phyloP scores from a whole-genome alignment of 2,113 vertebrate species.

The Sphaerodactylus townsendi region DNA sequence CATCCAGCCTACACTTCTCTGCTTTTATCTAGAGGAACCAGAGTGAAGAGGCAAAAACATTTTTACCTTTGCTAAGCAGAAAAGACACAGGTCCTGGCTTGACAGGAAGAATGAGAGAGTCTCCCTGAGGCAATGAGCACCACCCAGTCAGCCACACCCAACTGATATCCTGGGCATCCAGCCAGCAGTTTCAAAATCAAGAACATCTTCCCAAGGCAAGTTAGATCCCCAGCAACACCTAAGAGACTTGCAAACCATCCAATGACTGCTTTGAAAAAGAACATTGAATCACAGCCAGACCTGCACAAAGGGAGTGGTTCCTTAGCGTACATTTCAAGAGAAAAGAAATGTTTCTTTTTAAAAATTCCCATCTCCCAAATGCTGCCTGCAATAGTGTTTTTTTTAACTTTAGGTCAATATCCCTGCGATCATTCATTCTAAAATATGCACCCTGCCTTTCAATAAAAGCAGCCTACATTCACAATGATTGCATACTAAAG shows the following conservation, averaged over 20 bases:
- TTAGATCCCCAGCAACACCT: not conserved
- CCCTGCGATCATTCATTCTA: not conserved
- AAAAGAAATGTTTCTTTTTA: not conserved
- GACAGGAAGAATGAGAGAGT: constrained; percentile 31
- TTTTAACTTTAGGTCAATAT: not conserved
- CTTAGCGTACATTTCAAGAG: not conserved
- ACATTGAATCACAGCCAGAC: not conserved
- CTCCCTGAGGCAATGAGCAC: constrained; percentile 15
- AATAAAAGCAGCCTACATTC: not conserved
- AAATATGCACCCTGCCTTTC: not conserved
- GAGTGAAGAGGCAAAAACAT: constrained; percentile 8
- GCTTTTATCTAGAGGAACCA: not conserved
- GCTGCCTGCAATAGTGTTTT: not conserved
- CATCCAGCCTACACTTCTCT: too few relatives aligned
- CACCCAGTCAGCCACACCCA: constrained; percentile 13
- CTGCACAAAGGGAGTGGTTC: not conserved
- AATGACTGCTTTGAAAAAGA: not conserved
- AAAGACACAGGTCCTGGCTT: not conserved
- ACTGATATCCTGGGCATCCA: not conserved
- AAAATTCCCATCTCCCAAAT: not conserved
- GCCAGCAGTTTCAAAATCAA: not conserved
- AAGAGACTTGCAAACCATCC: not conserved
- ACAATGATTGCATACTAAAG: not conserved
- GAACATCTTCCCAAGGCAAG: not conserved
- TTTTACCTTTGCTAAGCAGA: not conserved